Evolutionary conservation across 1,140 invertebrate species (phyloP), one percentile per base, ranked within the genome.

Genomic region (Tribolium madens): DNA sequence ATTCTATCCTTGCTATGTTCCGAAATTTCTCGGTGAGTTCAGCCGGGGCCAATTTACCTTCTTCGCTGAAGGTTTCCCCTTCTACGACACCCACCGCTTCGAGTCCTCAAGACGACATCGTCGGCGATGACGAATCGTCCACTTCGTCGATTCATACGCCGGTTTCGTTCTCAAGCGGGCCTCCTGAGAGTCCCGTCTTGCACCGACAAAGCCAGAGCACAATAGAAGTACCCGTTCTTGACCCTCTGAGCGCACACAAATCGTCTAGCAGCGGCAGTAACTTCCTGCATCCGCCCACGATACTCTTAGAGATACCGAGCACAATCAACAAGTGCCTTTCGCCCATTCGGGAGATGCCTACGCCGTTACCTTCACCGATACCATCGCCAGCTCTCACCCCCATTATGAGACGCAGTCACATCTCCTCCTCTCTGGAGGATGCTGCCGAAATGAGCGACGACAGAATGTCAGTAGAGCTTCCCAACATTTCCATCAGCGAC

Each of bases 1-100:
- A 94, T 85, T 93, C 92, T 1, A 92, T 93, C 71, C 84, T 93
- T 52, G 91, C 92, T 1, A 92, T 93, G 90, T 93, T 93, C 80
- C 86, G 90, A 21, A 92, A 91, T 81, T 91, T 92, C 79, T 88
- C 90, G 13, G 86, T 88, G 13, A 89, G 88, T 48, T 87, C 88
- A 10, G 87, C 87, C 3, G 87, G 88, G 6, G 85, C 85, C 13
- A 89, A 88, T 42, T 72, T 88, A 48, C 87, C 88, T 0, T 87
- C 89, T 7, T 90, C 90, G 1, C 86, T 88, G 36, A 88, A 87
- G 42, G 84, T 90, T 1, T 90, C 90, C 5, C 88, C 89, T 15
- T 90, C 90, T 2, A 91, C 90, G 14, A 91, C 91, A 12, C 90
- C 90, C 3, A 90, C 90, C 10, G 89, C 89, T 14, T 91, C 91